Evolutionary conservation across 2,888 invertebrate genomes (phyloP).

Genomic region (Melikaiella ostensackeni): DNA sequence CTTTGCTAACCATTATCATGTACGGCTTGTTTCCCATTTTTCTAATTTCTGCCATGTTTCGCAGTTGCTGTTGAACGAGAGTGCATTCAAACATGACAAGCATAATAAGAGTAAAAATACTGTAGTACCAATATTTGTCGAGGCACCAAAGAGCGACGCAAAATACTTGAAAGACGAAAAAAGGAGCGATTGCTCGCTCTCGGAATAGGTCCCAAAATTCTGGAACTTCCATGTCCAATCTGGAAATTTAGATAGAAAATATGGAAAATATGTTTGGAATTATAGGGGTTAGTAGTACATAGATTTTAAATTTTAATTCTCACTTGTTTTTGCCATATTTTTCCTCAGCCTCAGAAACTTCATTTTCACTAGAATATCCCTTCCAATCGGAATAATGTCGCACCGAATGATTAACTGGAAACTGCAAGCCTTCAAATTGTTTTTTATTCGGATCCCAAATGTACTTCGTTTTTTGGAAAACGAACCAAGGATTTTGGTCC

Average conservation of each 20-base stretch:
- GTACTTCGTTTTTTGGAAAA: conserved; percentile 99
- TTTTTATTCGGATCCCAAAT: conserved; percentile 91
- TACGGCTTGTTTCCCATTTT: conserved; percentile 99
- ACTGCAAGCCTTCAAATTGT: conserved; percentile 88
- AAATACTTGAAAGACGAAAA: conserved; percentile 99
- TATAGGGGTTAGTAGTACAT: neutral
- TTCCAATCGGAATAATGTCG: conserved; percentile 89
- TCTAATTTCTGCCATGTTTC: conserved; percentile 98
- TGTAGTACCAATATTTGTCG: conserved; percentile 99
- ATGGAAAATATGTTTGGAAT: neutral
- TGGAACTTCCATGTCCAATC: conserved; percentile 91
- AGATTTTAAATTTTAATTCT: conserved; percentile 54
- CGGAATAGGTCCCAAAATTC: conserved; percentile 97
- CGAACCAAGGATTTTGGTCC: conserved; percentile 87
- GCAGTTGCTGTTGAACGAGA: conserved; percentile 97
- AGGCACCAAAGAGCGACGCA: conserved; percentile 99
- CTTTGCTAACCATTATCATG: conserved; percentile 82
- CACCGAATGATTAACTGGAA: conserved; percentile 87
- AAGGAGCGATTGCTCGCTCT: conserved; percentile 98
- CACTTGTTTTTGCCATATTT: conserved; percentile 95
- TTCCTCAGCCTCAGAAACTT: conserved; percentile 86
- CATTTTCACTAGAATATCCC: conserved; percentile 91
- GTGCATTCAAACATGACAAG: conserved; percentile 98
- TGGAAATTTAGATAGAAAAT: conserved; percentile 66
- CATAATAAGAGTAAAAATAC: conserved; percentile 97